Base-by-base conservation (phyloP, 2,888 invertebrate species). In the Entomobrya proxima region DNA sequence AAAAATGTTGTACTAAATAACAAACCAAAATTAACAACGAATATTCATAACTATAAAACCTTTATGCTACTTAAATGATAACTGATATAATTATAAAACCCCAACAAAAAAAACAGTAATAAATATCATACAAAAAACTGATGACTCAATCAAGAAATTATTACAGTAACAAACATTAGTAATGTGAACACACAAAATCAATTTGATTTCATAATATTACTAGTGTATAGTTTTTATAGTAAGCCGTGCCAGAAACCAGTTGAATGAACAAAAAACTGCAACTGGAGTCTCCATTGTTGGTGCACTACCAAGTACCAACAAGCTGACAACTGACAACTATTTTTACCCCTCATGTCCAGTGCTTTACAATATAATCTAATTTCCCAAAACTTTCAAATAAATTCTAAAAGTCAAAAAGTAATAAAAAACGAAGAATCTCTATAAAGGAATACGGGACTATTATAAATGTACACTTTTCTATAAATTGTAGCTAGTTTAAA, bases 241-340 rank as follows among this genome's bases (percentile, higher is more conserved):
- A 50, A 74, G 72, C 50, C 50, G 32, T 50, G 32, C 72, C 47
- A n/a, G 72, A 50, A 47, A 74, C 72, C 72, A 74, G 72, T 30
- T 35, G 18, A 9, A 58, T n/a, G n/a, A n/a, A n/a, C n/a, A 7
- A 72, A 32, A 21, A 74, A 5, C 24, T 18, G 64, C 7, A 69
- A 44, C 72, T 74, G 72, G 50, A 50, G 32, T 74, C 72, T 50
- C 72, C 47, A 50, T 50, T 74, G 24, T 74, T 69, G 6, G 15
- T n/a, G 9, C 13, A 2, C 30, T 44, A 24, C 4, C 21, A 40
- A 69, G 15, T 13, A 15, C 30, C 15, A 3, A 1, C 67, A 27
- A 24, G 13, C 9, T n/a, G n/a, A 18, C 11, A 67, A 21, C 55
- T 13, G 21, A 24, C 21, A 55, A 21, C 9, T 18, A 21, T 55